Evolutionary conservation across 1,140 invertebrate genomes (phyloP).

Genomic region (Drosophila trapezifrons): DNA sequence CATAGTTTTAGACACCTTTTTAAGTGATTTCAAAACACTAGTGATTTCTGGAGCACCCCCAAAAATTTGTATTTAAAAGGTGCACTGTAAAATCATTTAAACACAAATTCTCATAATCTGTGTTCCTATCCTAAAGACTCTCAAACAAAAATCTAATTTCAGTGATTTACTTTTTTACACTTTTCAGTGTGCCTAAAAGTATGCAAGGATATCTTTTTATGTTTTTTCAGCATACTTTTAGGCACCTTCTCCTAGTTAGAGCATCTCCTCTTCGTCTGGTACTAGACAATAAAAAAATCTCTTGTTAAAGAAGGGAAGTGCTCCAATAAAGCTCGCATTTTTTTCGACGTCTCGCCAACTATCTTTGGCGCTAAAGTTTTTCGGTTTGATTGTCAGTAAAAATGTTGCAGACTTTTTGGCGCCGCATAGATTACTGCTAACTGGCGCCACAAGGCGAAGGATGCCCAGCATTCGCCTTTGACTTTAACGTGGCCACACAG

Average conservation of each 20-base stretch:
- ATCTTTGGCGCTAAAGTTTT: slow-evolving; percentile 54
- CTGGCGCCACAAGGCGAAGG: slow-evolving; percentile 67
- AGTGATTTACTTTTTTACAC: neutral
- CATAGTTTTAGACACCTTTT: no score
- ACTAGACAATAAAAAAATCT: neutral
- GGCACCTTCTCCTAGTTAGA: neutral
- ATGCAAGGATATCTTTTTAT: neutral
- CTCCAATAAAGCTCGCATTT: neutral
- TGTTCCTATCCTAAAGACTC: no score
- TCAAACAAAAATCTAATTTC: neutral
- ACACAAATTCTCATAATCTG: no score
- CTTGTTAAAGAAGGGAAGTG: neutral
- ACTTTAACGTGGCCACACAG: slow-evolving; percentile 62
- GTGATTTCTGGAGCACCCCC: no score
- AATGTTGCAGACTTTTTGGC: slow-evolving; percentile 79
- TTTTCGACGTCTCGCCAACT: slow-evolving; percentile 48
- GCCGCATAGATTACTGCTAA: slow-evolving; percentile 74
- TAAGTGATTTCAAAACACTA: no score
- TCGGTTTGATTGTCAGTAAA: slow-evolving; percentile 72
- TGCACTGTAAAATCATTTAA: no score
- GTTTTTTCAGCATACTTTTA: no score
- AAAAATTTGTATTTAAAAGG: no score
- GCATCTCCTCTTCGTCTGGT: slow-evolving; percentile 9
- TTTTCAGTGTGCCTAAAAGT: neutral
- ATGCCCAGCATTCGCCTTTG: slow-evolving; percentile 14